Base-by-base conservation (phyloP, 2,797 vertebrate species). In the Pampus argenteus region DNA sequence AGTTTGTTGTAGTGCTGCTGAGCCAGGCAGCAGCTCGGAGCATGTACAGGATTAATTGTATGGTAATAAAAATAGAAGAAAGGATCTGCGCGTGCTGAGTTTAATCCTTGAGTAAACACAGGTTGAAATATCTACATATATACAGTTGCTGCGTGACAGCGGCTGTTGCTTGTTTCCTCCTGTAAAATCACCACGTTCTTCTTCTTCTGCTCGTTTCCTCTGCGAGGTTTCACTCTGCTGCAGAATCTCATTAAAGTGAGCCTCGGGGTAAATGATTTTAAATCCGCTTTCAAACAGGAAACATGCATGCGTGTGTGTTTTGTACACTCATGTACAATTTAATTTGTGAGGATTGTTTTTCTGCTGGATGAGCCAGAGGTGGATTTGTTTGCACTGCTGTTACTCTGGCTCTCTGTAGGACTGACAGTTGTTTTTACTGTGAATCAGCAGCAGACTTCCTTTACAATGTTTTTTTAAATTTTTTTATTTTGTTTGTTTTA, bases 21-120 rank as follows among this genome's bases (percentile, higher is more conserved):
- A 31, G 29, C 29, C 29, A 6, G 29, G 54, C 42, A 56, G 51
- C 51, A 60, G 17, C 29, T 49, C 9, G 10, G 47, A 64, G 36
- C n/a, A 6, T 25, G 31, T 38, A 14, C 23, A 60, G 64, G 63
- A 74, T 74, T 47, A 74, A 58, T 38, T 66, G 49, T 28, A 29
- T 25, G 0, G 40, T 36, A 57, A 20, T 31, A 13, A 5, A 23
- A 38, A 44, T 23, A 54, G 44, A 28, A 59, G 14, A 42, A 31
- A 31, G 29, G n/a, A 26, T 49, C 20, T 28, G 38, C 20, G 25
- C 15, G 25, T 45, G 49, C 34, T 44, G 47, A 13, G 40, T 63
- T 56, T 69, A 69, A 63, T 69, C 52, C 58, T 34, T 0, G 17
- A 58, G 50, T 44, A 74, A 62, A 74, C 64, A 68, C 55, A 74